Evolutionary conservation across 2,113 vertebrate species (phyloP), one percentile per base, ranked within the genome.

Genomic region (Tamias sibiricus): DNA sequence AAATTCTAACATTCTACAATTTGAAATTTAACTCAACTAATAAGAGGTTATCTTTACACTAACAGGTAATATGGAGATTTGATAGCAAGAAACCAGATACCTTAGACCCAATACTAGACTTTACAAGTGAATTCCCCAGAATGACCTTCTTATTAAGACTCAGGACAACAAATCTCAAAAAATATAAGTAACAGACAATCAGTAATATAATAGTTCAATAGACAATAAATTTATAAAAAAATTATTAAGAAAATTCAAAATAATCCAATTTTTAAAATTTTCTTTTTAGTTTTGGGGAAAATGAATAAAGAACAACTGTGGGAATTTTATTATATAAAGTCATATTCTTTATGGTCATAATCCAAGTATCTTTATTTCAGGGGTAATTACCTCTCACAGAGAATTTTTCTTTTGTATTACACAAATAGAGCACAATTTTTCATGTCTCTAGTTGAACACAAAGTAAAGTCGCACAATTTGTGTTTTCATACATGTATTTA

Each of bases 111-210:
- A 99, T 93, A 99, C 99, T 1, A 98, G 90, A 74, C 28, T 99
- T 79, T 99, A 97, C 95, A 98, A 99, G 35, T 99, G 99, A 99
- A 98, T 99, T 84, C 99, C 99, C 40, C 99, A 99, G 94, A 99
- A 99, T 68, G 99, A 99, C 87, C 98, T 99, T 81, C 98, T 99
- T 35, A 99, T 99, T 99, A 93, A 98, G 98, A 47, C 17, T 32
- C 9, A 22, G 16, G 37, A 42, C 1, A 26, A 14, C 11, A 92
- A 80, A 44, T 44, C 19, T 4, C 52, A 35, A 52, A 8, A n/a
- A 26, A 52, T 6, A 44, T 40, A 6, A 68, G 17, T 12, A 42
- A 49, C 11, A 57, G 20, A 17, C 5, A 8, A 11, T 30, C 37
- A 75, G 24, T 14, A 22, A 4, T 2, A n/a, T 5, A 37, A n/a